Evolutionary conservation across 2,113 vertebrate species (phyloP), one percentile per base, ranked within the genome.

Genomic region (Aspidoscelis tigris): DNA sequence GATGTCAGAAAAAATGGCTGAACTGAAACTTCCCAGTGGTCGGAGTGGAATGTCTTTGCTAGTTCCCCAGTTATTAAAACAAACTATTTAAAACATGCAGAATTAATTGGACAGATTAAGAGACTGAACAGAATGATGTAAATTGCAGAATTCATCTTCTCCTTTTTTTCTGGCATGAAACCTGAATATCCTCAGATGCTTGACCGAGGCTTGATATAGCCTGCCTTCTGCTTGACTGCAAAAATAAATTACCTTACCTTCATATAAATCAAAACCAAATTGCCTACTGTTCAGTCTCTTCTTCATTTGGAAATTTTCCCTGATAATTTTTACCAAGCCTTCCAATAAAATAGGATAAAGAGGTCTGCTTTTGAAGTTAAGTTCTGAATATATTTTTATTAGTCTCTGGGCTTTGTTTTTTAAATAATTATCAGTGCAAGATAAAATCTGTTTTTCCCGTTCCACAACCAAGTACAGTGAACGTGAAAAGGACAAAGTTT

Each of bases 341-440:
- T 0, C 8, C 0, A n/a, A 41, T 82, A 47, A 81, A 91, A 84
- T 89, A 61, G 58, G 58, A 61, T 76, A 88, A 90, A 86, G 74
- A 50, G 24, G 2, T 75, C 77, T 86, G 44, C 87, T 22, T 78
- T 41, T 24, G 21, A 44, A 24, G 58, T 2, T 41, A 11, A 26
- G 11, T 16, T 20, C 16, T 33, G 24, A 7, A 1, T 26, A 33
- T 1, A 70, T 18, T 24, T 16, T 10, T 61, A 50, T 89, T 75
- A 86, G 85, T 22, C 33, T 64, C 58, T 44, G 11, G 14, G 1
- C 58, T 64, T n/a, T 41, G 26, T 79, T 83, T 50, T 39, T 3
- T 81, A 61, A 18, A 18, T 61, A 18, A 14, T 61, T 61, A 0
- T 0, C 47, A 66, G 78, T 43, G 1, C 22, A 58, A 0, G 0